Base-by-base conservation (phyloP, 2,797 vertebrate species). In the Zonotrichia albicollis region DNA sequence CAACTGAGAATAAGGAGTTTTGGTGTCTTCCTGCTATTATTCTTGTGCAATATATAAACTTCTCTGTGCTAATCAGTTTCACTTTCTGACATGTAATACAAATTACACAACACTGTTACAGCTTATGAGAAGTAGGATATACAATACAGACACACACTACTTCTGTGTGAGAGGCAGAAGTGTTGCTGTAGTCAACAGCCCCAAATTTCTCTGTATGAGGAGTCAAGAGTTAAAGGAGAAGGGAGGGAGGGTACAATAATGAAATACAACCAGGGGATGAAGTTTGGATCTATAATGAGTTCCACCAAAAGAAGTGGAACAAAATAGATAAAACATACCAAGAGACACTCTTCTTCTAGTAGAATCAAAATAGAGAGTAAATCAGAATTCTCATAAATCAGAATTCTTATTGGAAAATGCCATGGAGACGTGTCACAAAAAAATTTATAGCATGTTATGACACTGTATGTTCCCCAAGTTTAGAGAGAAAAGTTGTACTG, bases 381-480 rank as follows among this genome's bases (percentile, higher is more conserved):
- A 48, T 11, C 10, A n/a, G n/a, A 89, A 50, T 40, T 79, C 2
- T 16, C 42, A 40, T 27, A 67, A 71, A 57, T 21, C 23, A 38
- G n/a, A 76, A 32, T 58, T 82, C 6, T 11, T 58, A 58, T 10
- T 36, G 27, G 13, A 55, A 75, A 72, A 19, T 32, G n/a, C 27
- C 11, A 16, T n/a, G 13, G 16, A 67, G 13, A 11, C 2, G 8
- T 4, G 5, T 27, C 8, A 62, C 14, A 74, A 42, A 74, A 5
- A 25, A 4, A 4, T 5, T 18, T 36, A 36, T 15, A 34, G 7
- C 7, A 81, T 38, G 8, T 55, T 42, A 54, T 67, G 25, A 40
- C n/a, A 53, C 7, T 4, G 10, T 13, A 11, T 0, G 1, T 68
- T 62, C 11, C 43, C 10, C 8, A 38, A 16, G 10, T 46, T 64